Percentiles rank a stretch among this genome's conserved stretches.
Evolutionary conservation across 2,888 invertebrate genomes (phyloP).

Genomic region (Megamerina dolium): DNA sequence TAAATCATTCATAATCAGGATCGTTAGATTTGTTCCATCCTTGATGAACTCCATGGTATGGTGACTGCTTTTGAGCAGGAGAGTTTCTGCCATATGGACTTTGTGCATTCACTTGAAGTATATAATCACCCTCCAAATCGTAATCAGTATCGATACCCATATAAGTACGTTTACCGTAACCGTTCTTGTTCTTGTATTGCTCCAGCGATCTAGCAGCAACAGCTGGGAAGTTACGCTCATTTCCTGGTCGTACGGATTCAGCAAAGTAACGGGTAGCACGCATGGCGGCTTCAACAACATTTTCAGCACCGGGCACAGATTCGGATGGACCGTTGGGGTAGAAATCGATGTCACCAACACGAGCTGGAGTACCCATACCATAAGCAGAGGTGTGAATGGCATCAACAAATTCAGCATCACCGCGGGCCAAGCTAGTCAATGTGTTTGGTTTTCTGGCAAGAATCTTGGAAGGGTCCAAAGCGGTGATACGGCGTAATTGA

Average conservation of each 20-base stretch:
- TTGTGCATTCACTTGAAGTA: constrained; percentile 39
- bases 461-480: constrained; percentile 38
- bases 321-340: constrained; percentile 40
- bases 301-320: constrained; percentile 36
- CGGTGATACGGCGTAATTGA: constrained; percentile 42
- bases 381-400: constrained; percentile 40
- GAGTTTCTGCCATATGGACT: constrained; percentile 40
- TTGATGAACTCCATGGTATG: constrained; percentile 29
- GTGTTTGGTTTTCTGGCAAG: constrained; percentile 29
- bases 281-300: constrained; percentile 39
- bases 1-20: constrained; percentile 3
- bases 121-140: constrained; percentile 40
- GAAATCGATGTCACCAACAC: constrained; percentile 43
- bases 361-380: constrained; percentile 33
- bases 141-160: constrained; percentile 41
- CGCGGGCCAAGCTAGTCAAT: constrained; percentile 36
- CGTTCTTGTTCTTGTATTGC: constrained; percentile 37
- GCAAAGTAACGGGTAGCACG: constrained; percentile 43
- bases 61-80: constrained; percentile 32
- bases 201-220: constrained; percentile 37
- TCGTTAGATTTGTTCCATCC: constrained; percentile 6
- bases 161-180: constrained; percentile 36
- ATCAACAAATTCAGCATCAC: constrained; percentile 46
- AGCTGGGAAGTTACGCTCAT: constrained; percentile 44
- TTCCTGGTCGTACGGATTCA: constrained; percentile 42